Percentiles rank a stretch among this genome's conserved stretches.
These are phyloP conservation scores for Brienomyrus longianalis DNA, from an alignment of 2,113 vertebrate species.

Conservation along the genomic window DNA sequence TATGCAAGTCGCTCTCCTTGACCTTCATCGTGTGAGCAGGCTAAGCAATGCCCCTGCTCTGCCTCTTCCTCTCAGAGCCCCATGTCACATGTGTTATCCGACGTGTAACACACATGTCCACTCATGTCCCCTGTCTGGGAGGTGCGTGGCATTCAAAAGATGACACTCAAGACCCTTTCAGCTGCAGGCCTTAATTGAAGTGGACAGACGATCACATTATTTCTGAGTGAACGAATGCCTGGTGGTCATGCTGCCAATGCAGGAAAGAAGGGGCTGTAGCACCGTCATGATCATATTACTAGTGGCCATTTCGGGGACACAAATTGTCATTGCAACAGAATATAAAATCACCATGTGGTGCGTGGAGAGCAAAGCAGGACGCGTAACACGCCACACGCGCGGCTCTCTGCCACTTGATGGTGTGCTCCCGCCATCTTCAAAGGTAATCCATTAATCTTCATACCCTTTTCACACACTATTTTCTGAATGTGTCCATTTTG, in stretches of 20 bases:
- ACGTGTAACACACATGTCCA: background rate
- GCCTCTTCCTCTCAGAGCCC: constrained; percentile 32
- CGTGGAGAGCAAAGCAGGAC: background rate
- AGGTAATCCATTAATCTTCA: background rate
- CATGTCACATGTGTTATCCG: background rate
- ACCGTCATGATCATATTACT: too few relatives aligned
- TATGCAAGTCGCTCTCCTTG: constrained; percentile 98
- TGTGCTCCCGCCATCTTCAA: constrained; percentile 23
- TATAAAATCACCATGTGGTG: background rate
- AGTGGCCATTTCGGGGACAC: background rate
- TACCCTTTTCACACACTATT: background rate
- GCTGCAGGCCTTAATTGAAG: background rate
- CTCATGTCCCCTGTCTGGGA: background rate
- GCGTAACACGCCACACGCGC: background rate
- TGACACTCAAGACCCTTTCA: background rate
- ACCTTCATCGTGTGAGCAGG: constrained; percentile 83
- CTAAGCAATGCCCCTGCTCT: constrained; percentile 70
- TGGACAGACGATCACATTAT: background rate
- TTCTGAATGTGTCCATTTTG: background rate
- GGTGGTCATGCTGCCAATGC: too few relatives aligned
- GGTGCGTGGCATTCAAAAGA: background rate
- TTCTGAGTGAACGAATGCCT: background rate
- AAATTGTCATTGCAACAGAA: background rate
- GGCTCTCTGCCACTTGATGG: background rate
- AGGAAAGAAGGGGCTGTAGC: background rate